Evolutionary conservation across 2,113 vertebrate genomes (phyloP).

Genomic region (Poeciliopsis turrubarensis): DNA sequence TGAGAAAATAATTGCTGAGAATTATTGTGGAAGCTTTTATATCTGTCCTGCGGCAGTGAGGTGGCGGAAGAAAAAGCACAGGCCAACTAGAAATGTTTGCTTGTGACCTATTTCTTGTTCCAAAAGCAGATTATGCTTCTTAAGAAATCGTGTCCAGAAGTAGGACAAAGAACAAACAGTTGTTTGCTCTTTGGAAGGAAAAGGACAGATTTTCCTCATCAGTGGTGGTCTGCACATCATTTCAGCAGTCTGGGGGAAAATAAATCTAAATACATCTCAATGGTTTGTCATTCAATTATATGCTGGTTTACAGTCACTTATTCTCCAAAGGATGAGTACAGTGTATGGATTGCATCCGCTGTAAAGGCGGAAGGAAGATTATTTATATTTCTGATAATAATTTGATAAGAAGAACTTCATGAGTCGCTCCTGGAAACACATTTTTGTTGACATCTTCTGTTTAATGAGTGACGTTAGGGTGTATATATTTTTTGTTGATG

Average conservation of each 20-base stretch:
- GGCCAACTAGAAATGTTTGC: constrained; percentile 19
- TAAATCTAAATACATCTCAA: neutral
- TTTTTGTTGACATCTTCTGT: no score
- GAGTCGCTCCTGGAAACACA: no score
- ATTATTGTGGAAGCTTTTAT: constrained; percentile 39
- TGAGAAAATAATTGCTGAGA: constrained; percentile 1
- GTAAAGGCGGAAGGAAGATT: no score
- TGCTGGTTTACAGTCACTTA: neutral
- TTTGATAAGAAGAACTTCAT: no score
- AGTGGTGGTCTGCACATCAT: neutral
- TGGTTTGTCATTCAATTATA: neutral
- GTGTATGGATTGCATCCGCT: neutral
- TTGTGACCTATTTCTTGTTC: neutral
- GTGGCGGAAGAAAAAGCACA: constrained; percentile 8
- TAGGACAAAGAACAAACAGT: neutral
- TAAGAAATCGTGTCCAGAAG: neutral
- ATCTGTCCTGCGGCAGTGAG: constrained; percentile 21
- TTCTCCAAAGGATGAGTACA: neutral
- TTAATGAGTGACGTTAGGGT: no score
- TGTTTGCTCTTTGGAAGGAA: neutral
- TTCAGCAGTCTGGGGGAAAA: neutral
- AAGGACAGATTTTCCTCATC: neutral
- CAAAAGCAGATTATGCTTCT: constrained; percentile 1
- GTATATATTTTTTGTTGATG: no score
- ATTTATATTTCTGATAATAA: no score